Evolutionary conservation across 2,888 invertebrate genomes (phyloP).

Genomic region (Margaritifera margaritifera): DNA sequence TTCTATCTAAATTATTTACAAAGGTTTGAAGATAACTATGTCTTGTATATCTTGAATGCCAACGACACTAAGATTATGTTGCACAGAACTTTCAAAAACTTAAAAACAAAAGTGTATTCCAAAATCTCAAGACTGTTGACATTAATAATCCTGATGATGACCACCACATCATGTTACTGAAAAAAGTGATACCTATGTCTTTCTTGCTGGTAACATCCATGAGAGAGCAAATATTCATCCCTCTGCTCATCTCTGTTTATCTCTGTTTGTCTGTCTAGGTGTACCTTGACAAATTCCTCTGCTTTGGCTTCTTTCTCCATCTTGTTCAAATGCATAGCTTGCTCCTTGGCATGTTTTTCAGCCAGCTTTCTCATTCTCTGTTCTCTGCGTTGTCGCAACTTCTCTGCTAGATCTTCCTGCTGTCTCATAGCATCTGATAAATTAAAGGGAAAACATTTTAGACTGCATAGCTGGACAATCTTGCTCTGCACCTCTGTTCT

Average conservation of each 20-base stretch:
- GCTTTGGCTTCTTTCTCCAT: conserved; percentile 48
- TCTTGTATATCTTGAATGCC: too few relatives aligned
- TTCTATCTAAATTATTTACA: too few relatives aligned
- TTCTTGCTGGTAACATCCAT: not conserved
- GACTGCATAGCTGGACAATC: not conserved
- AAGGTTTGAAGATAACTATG: too few relatives aligned
- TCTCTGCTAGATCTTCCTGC: conserved; percentile 56
- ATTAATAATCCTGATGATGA: too few relatives aligned
- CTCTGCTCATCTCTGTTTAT: too few relatives aligned
- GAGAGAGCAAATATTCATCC: too few relatives aligned
- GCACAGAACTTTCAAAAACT: too few relatives aligned
- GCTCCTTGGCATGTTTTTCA: conserved; percentile 59
- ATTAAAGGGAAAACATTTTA: not conserved
- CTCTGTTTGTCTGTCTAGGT: not conserved
- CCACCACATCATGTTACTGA: not conserved
- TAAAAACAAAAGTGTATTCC: too few relatives aligned
- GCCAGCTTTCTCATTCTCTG: conserved; percentile 45
- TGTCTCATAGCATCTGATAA: conserved; percentile 49
- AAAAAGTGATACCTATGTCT: not conserved
- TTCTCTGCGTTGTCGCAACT: conserved; percentile 46
- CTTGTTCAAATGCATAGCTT: conserved; percentile 44
- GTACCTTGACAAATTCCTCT: conserved; percentile 56
- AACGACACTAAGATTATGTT: too few relatives aligned
- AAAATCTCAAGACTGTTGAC: too few relatives aligned
- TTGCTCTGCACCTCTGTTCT: not conserved